Percentiles rank a stretch among this genome's conserved stretches.
phyloP scores from a whole-genome alignment of 2,888 invertebrate genomes.

The Oasisia sp. region DNA sequence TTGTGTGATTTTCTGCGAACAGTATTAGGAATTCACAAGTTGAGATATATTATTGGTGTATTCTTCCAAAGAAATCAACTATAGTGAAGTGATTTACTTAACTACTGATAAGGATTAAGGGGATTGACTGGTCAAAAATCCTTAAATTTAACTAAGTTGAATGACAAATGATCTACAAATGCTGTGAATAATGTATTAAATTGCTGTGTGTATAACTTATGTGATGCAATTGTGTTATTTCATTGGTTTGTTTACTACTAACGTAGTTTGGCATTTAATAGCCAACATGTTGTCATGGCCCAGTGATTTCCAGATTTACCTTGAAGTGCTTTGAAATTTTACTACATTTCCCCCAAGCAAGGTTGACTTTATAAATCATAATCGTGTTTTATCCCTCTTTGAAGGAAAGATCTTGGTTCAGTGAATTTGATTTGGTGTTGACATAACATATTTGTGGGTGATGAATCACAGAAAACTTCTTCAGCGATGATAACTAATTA shows the following conservation, averaged over 20 bases:
- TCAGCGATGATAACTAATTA: not conserved
- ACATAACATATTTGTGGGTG: no score
- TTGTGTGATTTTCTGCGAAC: not conserved
- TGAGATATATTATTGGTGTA: not conserved
- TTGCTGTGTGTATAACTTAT: not conserved
- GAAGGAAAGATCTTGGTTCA: not conserved
- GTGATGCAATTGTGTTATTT: not conserved
- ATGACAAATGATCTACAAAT: not conserved
- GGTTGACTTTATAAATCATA: not conserved
- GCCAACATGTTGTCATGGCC: not conserved
- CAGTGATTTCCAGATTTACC: not conserved
- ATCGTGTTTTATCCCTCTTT: not conserved
- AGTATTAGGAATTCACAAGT: not conserved
- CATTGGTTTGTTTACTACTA: not conserved
- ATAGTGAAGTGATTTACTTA: not conserved
- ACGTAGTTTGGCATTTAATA: not conserved
- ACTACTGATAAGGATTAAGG: not conserved
- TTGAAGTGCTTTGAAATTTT: not conserved
- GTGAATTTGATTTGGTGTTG: not conserved
- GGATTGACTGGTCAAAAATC: no score
- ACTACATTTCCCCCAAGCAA: not conserved
- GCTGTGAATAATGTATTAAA: not conserved
- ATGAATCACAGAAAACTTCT: no score
- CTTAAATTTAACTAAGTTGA: not conserved
- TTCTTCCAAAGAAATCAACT: not conserved